A percentile compares a stretch with the other conserved stretches of the same genome.
These are phyloP conservation scores for Enteromius afrohamiltoni DNA, from an alignment of 2,797 vertebrate species.

Conservation along the genomic window DNA sequence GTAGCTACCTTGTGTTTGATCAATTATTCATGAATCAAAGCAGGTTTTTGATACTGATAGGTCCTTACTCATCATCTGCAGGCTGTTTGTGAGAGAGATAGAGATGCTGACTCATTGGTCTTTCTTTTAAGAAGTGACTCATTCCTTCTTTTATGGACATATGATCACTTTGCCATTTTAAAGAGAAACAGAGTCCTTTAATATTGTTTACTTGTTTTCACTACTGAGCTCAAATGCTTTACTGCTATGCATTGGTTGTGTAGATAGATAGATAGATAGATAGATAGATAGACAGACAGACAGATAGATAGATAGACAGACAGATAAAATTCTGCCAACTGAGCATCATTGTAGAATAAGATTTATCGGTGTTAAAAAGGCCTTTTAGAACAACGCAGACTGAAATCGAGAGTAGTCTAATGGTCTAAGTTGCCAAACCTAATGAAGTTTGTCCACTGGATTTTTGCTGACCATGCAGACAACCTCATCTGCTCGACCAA, in stretches of 20 bases:
- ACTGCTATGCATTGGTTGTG: background rate
- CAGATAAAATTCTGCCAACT: background rate
- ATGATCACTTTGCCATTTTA: slow-evolving; percentile 72
- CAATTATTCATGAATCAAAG: slow-evolving; percentile 76
- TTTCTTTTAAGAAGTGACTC: slow-evolving; percentile 71
- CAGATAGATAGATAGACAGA: background rate
- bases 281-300: background rate
- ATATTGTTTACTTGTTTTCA: slow-evolving; percentile 71
- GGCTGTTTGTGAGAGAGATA: slow-evolving; percentile 31
- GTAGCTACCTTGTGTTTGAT: slow-evolving; percentile 62
- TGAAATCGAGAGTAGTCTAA: slow-evolving; percentile 54
- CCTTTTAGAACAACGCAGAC: slow-evolving; percentile 35
- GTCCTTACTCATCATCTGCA: slow-evolving; percentile 46
- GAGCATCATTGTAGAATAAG: background rate
- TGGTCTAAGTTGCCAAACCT: slow-evolving; percentile 56
- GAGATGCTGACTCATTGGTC: slow-evolving; percentile 75
- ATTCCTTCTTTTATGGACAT: slow-evolving; percentile 77
- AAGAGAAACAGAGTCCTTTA: slow-evolving; percentile 73
- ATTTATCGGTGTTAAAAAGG: slow-evolving; percentile 27
- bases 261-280: background rate
- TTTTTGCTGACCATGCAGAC: slow-evolving; percentile 58
- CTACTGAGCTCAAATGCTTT: background rate
- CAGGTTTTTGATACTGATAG: slow-evolving; percentile 69
- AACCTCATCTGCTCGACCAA: slow-evolving; percentile 50
- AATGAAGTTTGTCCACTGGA: slow-evolving; percentile 60